phyloP scores from a whole-genome alignment of 2,113 vertebrate genomes.

The Microtus oregoni region DNA sequence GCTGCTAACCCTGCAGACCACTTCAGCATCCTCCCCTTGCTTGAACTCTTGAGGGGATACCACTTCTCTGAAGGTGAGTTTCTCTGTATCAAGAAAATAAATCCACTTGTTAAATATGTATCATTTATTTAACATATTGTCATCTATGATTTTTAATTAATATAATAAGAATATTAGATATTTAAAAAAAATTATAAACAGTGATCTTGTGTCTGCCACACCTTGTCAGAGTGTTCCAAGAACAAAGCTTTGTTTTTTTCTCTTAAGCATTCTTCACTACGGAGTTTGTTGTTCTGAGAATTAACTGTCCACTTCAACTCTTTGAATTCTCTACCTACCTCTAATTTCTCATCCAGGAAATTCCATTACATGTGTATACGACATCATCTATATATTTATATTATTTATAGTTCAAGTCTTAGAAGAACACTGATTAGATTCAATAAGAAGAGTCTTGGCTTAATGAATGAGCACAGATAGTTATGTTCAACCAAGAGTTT shows the following conservation, averaged over 20 bases:
- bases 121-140: neutral
- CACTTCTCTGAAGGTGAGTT: slow-evolving; percentile 95
- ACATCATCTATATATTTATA: neutral
- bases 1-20: slow-evolving; percentile 95
- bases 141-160: neutral
- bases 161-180: neutral
- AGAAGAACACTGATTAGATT: neutral
- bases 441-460: neutral
- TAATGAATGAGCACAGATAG: neutral
- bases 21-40: slow-evolving; percentile 95
- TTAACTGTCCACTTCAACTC: neutral
- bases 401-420: neutral
- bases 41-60: slow-evolving; percentile 96
- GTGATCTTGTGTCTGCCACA: neutral
- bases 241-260: neutral
- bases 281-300: neutral
- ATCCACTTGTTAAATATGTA: neutral
- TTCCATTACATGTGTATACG: neutral
- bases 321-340: neutral
- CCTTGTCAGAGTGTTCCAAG: too few species aligned
- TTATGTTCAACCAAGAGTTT: neutral
- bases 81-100: slow-evolving; percentile 89
- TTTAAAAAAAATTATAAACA: neutral
- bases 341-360: neutral
- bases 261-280: accelerated